Conservation (phyloP, 2,888 invertebrate genomes). For the Brenthis ino region DNA sequence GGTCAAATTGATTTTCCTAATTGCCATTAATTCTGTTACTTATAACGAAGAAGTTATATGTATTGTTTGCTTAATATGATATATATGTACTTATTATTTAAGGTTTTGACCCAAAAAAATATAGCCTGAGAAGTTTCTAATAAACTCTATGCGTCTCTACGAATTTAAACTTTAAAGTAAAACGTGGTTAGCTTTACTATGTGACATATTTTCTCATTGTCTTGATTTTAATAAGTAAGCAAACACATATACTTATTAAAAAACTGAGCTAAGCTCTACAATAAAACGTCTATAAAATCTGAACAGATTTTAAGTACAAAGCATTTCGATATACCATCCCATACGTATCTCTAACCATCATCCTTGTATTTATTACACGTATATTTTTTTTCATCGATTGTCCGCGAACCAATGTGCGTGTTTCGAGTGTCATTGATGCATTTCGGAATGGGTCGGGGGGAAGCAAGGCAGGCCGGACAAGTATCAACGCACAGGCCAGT, state of each 20-base stretch:
- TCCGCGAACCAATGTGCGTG: slow-evolving; percentile 72
- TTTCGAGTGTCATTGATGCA: slow-evolving; percentile 80
- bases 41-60: slow-evolving; percentile 8
- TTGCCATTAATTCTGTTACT: slow-evolving; percentile 49
- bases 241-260: slow-evolving; percentile 9
- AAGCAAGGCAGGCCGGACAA: slow-evolving; percentile 61
- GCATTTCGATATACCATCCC: slow-evolving; percentile 20
- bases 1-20: slow-evolving; percentile 63
- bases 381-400: slow-evolving; percentile 48
- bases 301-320: slow-evolving; percentile 17
- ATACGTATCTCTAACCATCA: slow-evolving; percentile 26
- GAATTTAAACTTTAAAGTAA: no score
- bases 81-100: neutral
- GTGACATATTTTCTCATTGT: no score
- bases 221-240: neutral
- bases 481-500: slow-evolving; percentile 55
- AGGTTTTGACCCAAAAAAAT: no score
- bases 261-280: slow-evolving; percentile 16
- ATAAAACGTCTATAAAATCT: slow-evolving; percentile 17
- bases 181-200: no score
- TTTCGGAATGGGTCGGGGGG: slow-evolving; percentile 75
- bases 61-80: neutral
- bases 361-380: slow-evolving; percentile 40
- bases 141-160: no score
- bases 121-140: no score